Evolutionary conservation across 2,888 invertebrate genomes (phyloP).

Genomic region (Alentia gelatinosa): DNA sequence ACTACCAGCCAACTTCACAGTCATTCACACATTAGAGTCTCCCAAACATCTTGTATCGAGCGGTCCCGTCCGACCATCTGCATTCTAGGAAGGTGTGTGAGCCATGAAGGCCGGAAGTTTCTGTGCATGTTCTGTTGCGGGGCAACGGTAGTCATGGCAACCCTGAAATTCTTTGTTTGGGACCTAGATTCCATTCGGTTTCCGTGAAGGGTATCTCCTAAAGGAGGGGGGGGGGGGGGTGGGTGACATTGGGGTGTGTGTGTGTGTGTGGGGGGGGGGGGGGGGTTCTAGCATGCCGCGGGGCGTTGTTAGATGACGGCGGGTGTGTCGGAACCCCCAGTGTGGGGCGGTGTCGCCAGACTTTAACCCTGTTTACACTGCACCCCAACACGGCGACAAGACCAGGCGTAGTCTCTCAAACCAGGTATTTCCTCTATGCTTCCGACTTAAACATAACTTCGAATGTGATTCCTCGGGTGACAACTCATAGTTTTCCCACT

Average conservation of each 20-base stretch:
- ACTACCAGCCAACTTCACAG: too few relatives aligned
- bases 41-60: too few relatives aligned
- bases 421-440: too few relatives aligned
- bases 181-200: neutral
- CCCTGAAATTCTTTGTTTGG: constrained; percentile 5
- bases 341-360: neutral
- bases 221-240: neutral
- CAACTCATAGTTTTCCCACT: too few relatives aligned
- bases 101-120: neutral
- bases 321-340: neutral
- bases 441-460: too few relatives aligned
- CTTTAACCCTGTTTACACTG: neutral
- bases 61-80: too few relatives aligned
- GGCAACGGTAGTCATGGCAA: neutral
- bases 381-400: neutral
- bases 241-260: neutral
- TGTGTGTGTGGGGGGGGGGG: neutral
- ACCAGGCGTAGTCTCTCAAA: too few relatives aligned
- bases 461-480: too few relatives aligned
- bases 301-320: neutral
- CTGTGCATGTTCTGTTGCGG: neutral
- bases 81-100: too few relatives aligned
- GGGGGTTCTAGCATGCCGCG: neutral
- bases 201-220: neutral
- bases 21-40: too few relatives aligned